A percentile compares a stretch with the other conserved stretches of the same genome.
Evolutionary conservation across 2,888 invertebrate species (phyloP).

Genomic region (Hedya salicella): DNA sequence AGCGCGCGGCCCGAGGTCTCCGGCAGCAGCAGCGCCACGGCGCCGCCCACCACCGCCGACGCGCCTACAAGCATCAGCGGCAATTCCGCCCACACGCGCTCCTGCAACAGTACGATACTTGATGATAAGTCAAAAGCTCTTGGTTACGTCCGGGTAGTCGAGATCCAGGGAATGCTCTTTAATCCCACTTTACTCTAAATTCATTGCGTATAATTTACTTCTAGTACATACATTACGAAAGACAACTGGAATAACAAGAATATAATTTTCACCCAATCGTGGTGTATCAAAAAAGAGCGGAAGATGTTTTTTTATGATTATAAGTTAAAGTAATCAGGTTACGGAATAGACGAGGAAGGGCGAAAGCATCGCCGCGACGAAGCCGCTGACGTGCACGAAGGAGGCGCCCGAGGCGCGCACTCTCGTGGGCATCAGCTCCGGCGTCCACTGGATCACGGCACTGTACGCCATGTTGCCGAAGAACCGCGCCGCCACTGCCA

Average conservation of each 20-base stretch:
- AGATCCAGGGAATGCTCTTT: too few relatives aligned
- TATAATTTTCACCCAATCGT: too few relatives aligned
- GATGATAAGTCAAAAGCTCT: too few relatives aligned
- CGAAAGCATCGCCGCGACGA: constrained; percentile 58
- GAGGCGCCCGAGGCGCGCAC: constrained; percentile 64
- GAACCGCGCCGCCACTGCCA: constrained; percentile 64
- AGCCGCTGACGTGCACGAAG: constrained; percentile 63
- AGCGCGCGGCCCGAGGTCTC: constrained; percentile 66
- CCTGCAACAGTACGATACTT: too few relatives aligned
- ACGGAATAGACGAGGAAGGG: constrained; percentile 69
- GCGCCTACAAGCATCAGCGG: constrained; percentile 60
- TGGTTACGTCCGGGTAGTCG: too few relatives aligned
- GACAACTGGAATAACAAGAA: too few relatives aligned
- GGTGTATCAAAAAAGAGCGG: too few relatives aligned
- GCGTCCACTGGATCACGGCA: constrained; percentile 61
- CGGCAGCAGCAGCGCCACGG: constrained; percentile 58
- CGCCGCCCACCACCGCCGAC: constrained; percentile 53
- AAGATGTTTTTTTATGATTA: too few relatives aligned
- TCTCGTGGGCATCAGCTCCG: constrained; percentile 65
- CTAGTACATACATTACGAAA: too few relatives aligned
- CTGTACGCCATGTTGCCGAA: constrained; percentile 66
- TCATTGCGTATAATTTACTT: too few relatives aligned
- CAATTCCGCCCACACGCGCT: constrained; percentile 59
- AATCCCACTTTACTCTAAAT: too few relatives aligned
- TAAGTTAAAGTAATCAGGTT: too few relatives aligned